A percentile compares a stretch with the other conserved stretches of the same genome.
These are phyloP conservation scores for Melieria omissa DNA, from an alignment of 2,888 invertebrate species.

Conservation along the genomic window DNA sequence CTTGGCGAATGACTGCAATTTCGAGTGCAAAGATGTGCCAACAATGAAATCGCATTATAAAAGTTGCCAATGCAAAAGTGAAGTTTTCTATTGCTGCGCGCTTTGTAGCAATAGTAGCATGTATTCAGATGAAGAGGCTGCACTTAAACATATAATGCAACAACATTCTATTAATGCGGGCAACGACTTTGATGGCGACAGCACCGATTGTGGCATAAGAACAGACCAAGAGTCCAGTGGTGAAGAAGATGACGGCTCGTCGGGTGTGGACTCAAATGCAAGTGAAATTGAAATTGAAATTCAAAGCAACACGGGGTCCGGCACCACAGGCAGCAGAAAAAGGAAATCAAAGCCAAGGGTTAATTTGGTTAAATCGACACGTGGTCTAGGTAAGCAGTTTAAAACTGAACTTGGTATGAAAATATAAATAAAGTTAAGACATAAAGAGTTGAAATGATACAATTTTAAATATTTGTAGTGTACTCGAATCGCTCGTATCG, in stretches of 20 bases:
- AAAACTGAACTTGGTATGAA: not conserved
- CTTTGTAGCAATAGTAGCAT: conserved; percentile 44
- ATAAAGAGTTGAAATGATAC: not conserved
- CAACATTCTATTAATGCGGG: conserved; percentile 40
- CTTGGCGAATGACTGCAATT: conserved; percentile 58
- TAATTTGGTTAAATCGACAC: conserved; percentile 13
- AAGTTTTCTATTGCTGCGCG: conserved; percentile 53
- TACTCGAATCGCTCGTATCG: conserved; percentile 33
- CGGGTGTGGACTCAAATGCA: conserved; percentile 50
- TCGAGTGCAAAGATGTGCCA: conserved; percentile 50
- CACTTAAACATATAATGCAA: conserved; percentile 41
- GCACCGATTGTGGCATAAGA: conserved; percentile 52
- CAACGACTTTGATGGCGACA: conserved; percentile 48
- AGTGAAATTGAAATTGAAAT: conserved; percentile 15
- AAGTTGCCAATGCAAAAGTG: conserved; percentile 53
- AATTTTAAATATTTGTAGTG: conserved; percentile 35
- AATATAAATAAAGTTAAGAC: not conserved
- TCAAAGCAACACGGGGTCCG: not conserved
- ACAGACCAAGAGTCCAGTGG: conserved; percentile 48
- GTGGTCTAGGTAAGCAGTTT: not conserved
- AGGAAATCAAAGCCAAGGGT: conserved; percentile 6
- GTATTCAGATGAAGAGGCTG: conserved; percentile 38
- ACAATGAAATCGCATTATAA: conserved; percentile 56
- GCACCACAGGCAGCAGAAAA: not conserved
- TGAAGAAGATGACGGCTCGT: conserved; percentile 50